Evolutionary conservation across 1,140 invertebrate genomes (phyloP), one percentile per base, ranked within the genome.

Genomic region (Polypedilum pembai): DNA sequence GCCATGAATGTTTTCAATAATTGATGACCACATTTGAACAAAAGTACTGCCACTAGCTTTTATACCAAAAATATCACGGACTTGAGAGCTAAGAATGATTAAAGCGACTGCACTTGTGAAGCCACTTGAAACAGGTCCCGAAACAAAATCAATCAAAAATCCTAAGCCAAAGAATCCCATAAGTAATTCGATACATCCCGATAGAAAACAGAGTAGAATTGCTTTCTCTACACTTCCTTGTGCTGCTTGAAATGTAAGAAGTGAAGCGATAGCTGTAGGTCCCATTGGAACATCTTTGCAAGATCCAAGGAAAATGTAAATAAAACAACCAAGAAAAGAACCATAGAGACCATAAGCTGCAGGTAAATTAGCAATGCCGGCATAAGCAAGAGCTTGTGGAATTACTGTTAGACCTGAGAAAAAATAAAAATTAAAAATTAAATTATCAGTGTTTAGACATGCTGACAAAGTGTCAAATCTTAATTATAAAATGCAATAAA

Each of bases 101-200:
- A 98, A 85, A 17, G 95, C 94, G 10, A 95, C 94, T 0, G 95
- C 94, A 0, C 93, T 94, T 0, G 94, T 96, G 80, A 97, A 98
- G 15, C 94, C 94, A 10, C 92, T 94, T 12, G 94, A 94, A 0
- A 97, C 95, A 0, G 95, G 94, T 4, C 92, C 92, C 0, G 94
- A 96, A 0, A 98, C 94, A 82, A 96, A 98, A 82, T 96, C 93
- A 73, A 97, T 92, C 40, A 98, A 84, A 80, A 97, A 96, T 69
- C 95, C 93, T 76, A 97, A 85, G 66, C 95, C 93, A 41, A 96
- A 87, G 20, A 95, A 79, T 1, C 94, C 94, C 90, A 96, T 94
- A 3, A 93, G 76, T 4, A 96, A 79, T 78, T 95, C 90, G 0
- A 96, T 86, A 40, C 92, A 78, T 1, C 95, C 95, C 20, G 85